Conservation (phyloP, 2,797 vertebrate genomes). For the Phoebastria nigripes region DNA sequence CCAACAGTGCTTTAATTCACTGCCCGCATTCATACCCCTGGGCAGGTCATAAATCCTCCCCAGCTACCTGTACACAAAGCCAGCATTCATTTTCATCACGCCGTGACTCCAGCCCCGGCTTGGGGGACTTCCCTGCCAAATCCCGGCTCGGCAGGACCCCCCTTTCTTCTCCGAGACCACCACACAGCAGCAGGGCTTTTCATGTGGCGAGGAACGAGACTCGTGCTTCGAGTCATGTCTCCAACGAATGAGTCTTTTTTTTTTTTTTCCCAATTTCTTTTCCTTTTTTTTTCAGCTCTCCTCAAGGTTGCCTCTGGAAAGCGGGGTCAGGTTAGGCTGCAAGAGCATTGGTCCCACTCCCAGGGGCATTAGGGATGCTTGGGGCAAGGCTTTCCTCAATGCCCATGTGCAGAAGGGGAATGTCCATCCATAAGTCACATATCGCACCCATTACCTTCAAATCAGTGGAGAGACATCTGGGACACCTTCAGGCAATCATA, state of each 20-base stretch:
- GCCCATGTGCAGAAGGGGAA: accelerated
- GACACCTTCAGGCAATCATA: background rate
- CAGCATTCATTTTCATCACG: background rate
- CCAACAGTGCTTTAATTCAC: slow-evolving; percentile 42
- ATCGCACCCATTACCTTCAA: background rate
- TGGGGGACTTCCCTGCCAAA: slow-evolving; percentile 28
- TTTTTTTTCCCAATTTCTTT: background rate
- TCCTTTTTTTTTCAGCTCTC: background rate
- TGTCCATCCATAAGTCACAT: background rate
- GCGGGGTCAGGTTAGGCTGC: background rate
- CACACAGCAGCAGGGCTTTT: slow-evolving; percentile 1
- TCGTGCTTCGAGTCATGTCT: background rate
- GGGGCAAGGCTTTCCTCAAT: background rate
- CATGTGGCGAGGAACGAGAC: background rate
- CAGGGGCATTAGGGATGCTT: background rate
- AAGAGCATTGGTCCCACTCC: background rate
- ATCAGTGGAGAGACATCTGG: background rate
- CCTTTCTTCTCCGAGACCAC: slow-evolving; percentile 22
- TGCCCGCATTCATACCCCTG: background rate
- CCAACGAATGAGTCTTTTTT: background rate
- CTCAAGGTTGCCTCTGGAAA: background rate
- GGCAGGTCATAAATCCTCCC: slow-evolving; percentile 22
- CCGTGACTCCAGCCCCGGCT: background rate
- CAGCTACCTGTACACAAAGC: slow-evolving; percentile 41
- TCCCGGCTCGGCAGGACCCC: background rate